Conservation (phyloP, 2,888 invertebrate genomes). For the Ferdinandea cuprea region DNA sequence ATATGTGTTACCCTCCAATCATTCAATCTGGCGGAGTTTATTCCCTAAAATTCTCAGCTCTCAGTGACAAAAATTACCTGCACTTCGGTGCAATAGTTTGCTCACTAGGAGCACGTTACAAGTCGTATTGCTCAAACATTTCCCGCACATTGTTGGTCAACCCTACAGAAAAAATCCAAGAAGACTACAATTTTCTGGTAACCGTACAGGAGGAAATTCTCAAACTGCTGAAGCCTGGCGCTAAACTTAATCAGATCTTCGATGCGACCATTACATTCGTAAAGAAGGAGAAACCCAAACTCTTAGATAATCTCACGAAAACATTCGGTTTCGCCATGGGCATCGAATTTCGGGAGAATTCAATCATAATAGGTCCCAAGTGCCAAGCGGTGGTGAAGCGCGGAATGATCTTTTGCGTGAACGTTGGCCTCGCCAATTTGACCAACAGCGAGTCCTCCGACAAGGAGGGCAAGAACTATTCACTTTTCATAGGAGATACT, state of each 20-base stretch:
- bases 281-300: constrained; percentile 92
- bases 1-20: constrained; percentile 99
- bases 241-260: constrained; percentile 93
- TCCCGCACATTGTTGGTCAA: constrained; percentile 98
- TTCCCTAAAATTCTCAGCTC: constrained; percentile 97
- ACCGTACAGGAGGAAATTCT: constrained; percentile 95
- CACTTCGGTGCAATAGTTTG: constrained; percentile 99
- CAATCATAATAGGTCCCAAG: constrained; percentile 95
- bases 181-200: constrained; percentile 95
- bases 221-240: constrained; percentile 91
- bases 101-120: constrained; percentile 96
- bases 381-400: constrained; percentile 91
- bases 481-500: constrained; percentile 98
- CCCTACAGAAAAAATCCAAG: constrained; percentile 91
- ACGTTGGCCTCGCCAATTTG: constrained; percentile 94
- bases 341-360: constrained; percentile 98
- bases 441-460: constrained; percentile 92
- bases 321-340: constrained; percentile 99
- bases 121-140: constrained; percentile 99
- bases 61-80: constrained; percentile 95
- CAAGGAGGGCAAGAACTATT: constrained; percentile 94
- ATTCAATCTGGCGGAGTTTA: constrained; percentile 99
- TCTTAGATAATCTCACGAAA: constrained; percentile 95
- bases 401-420: constrained; percentile 98
- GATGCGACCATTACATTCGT: constrained; percentile 91